These are phyloP conservation scores for Periphyllus acericola DNA, from an alignment of 2,888 invertebrate species.

Conservation along the genomic window DNA sequence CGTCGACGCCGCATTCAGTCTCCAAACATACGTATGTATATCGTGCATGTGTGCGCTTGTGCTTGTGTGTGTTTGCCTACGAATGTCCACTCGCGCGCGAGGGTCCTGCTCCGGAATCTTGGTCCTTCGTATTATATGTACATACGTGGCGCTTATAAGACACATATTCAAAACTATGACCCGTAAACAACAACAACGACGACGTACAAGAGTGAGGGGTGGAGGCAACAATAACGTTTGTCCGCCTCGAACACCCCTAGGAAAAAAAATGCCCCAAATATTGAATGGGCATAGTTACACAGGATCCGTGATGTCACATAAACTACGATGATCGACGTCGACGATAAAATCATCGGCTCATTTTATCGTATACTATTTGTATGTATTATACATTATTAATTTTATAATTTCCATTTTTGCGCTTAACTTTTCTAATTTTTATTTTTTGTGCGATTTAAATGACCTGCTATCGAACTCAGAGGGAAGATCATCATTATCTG, in stretches of 20 bases:
- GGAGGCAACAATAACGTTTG: conserved; percentile 21
- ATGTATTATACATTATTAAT: no score
- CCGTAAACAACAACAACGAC: conserved; percentile 28
- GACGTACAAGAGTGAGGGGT: background rate
- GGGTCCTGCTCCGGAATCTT: conserved; percentile 10
- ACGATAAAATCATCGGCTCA: no score
- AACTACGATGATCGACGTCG: no score
- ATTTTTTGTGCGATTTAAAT: no score
- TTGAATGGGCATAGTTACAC: no score
- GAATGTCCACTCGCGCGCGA: background rate
- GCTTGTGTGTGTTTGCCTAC: background rate
- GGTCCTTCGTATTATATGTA: background rate
- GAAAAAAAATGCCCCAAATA: conserved; percentile 1
- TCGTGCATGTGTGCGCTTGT: no score
- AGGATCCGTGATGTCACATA: no score
- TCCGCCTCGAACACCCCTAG: background rate
- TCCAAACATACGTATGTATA: background rate
- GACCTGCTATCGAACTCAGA: no score
- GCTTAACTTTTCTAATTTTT: no score
- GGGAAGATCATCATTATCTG: no score
- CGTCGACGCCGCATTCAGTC: background rate
- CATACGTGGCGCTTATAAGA: conserved; percentile 12
- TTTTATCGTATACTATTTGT: no score
- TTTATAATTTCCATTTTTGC: no score
- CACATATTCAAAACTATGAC: conserved; percentile 48